Base-by-base conservation (phyloP, 2,888 invertebrate genomes). In the Altica lythri region DNA sequence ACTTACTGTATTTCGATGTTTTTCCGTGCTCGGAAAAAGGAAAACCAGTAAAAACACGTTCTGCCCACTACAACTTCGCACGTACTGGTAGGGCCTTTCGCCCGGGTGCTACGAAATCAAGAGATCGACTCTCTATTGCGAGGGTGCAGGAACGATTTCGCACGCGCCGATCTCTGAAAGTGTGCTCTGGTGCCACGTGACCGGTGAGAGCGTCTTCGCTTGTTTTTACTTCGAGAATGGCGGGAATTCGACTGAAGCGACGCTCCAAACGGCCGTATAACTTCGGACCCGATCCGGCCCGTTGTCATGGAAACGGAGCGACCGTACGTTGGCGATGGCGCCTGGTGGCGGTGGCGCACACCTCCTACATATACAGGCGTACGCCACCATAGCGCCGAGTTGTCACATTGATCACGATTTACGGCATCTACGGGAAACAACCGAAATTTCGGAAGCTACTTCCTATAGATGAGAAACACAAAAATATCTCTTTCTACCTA, bases 231-330 rank as follows among this genome's bases (percentile, higher is more conserved):
- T 45, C 50, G 46, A 40, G 72, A 73, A 72, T 74, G 75, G 75
- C 74, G 75, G 75, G 74, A 75, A 75, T 70, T 65, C 64, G 63
- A 59, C 63, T 62, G 59, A 58, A 54, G 22, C 49, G 42, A 22
- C 63, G 65, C 63, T 63, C 63, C 52, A 56, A 65, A 66, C 55
- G 60, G 64, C 63, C 64, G 67, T 67, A 68, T 67, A 66, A 64
- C 68, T 71, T 68, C 72, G 71, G 68, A 68, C 65, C 65, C 65
- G 55, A 57, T 54, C 60, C 57, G 47, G 72, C 72, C 72, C 73
- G 75, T 75, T 72, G 68, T 71, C 72, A 75, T 76, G 75, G 70
- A 72, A 68, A 76, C 74, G 71, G 70, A 71, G 70, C 71, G 68
- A 72, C 70, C 72, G 72, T 68, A 68, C 66, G 68, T 69, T 68